Conservation (phyloP, 2,113 vertebrate species). For the Triplophysa tibetana region DNA sequence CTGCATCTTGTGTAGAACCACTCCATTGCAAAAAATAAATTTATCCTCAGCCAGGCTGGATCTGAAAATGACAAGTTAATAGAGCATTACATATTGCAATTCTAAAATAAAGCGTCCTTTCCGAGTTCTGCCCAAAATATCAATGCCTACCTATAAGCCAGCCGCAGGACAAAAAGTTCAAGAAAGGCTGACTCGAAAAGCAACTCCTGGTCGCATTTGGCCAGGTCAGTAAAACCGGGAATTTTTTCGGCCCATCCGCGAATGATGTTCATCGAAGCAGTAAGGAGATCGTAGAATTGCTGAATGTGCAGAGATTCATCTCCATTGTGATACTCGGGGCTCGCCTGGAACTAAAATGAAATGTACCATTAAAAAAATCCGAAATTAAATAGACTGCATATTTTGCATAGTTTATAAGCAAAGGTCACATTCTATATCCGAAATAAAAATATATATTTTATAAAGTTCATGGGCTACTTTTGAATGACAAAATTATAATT, state of each 20-base stretch:
- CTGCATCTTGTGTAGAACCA: slow-evolving; percentile 92
- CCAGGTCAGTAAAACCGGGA: slow-evolving; percentile 86
- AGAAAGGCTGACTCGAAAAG: slow-evolving; percentile 96
- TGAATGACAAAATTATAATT: too few species aligned
- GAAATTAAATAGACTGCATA: neutral
- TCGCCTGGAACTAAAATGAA: slow-evolving; percentile 86
- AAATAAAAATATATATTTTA: too few species aligned
- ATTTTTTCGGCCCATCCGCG: slow-evolving; percentile 92
- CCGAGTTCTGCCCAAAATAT: neutral
- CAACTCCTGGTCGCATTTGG: slow-evolving; percentile 91
- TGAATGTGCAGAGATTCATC: slow-evolving; percentile 93
- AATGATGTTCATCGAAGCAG: slow-evolving; percentile 96
- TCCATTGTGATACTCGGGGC: slow-evolving; percentile 83
- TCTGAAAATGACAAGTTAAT: slow-evolving; percentile 65
- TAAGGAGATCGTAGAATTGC: slow-evolving; percentile 95
- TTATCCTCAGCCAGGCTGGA: slow-evolving; percentile 92
- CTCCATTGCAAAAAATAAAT: slow-evolving; percentile 95
- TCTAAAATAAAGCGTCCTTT: neutral
- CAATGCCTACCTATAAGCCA: slow-evolving; percentile 86
- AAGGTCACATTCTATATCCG: too few species aligned
- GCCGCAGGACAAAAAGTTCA: slow-evolving; percentile 92
- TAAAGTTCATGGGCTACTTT: too few species aligned
- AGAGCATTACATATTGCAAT: neutral
- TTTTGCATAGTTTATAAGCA: slow-evolving; percentile 60
- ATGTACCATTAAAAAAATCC: slow-evolving; percentile 46